phyloP scores from a whole-genome alignment of 2,888 invertebrate genomes.

The Arctia plantaginis region DNA sequence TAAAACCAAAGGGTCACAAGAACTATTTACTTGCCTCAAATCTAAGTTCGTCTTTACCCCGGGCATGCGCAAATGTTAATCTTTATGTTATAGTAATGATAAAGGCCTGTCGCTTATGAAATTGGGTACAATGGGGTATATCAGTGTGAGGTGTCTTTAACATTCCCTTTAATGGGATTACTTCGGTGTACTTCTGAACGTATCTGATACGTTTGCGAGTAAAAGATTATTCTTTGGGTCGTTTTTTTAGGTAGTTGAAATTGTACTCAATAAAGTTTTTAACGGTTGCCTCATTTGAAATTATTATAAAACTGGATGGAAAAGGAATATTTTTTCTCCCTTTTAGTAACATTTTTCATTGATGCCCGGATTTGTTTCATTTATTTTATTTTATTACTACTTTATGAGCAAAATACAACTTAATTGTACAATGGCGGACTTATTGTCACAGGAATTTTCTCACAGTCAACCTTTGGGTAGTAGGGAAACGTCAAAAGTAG shows the following conservation, averaged over 20 bases:
- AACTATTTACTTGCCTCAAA: slow-evolving; percentile 23
- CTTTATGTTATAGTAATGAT: slow-evolving; percentile 12
- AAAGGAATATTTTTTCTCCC: too few relatives aligned
- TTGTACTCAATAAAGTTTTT: too few relatives aligned
- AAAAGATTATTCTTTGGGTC: neutral
- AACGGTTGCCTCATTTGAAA: too few relatives aligned
- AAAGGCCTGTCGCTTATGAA: slow-evolving; percentile 12
- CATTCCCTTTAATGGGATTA: slow-evolving; percentile 4
- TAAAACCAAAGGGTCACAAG: slow-evolving; percentile 9
- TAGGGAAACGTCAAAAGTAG: too few relatives aligned
- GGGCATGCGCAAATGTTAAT: slow-evolving; percentile 20
- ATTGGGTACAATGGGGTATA: slow-evolving; percentile 12
- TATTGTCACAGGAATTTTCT: too few relatives aligned
- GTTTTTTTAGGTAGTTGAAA: neutral
- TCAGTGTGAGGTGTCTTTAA: slow-evolving; percentile 11
- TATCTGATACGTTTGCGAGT: neutral
- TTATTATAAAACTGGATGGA: too few relatives aligned
- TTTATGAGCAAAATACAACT: too few relatives aligned
- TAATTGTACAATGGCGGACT: too few relatives aligned
- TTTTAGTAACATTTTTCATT: too few relatives aligned
- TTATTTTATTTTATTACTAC: too few relatives aligned
- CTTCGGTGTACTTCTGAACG: neutral
- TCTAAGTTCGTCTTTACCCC: slow-evolving; percentile 14
- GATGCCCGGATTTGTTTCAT: too few relatives aligned
- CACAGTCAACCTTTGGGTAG: too few relatives aligned